Conservation (phyloP, 1,140 invertebrate species). For the Aricia agestis region DNA sequence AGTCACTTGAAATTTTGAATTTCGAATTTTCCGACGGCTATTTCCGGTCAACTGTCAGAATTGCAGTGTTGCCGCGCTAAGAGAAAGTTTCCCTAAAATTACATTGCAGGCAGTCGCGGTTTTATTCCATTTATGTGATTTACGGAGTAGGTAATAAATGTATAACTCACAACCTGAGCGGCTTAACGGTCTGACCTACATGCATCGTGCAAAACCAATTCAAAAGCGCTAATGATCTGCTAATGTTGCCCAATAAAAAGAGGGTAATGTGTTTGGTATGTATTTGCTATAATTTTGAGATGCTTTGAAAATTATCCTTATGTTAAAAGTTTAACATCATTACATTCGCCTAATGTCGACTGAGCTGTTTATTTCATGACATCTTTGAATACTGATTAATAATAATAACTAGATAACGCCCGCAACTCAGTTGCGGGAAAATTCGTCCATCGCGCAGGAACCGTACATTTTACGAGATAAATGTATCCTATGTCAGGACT, state of each 20-base stretch:
- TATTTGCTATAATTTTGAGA: not conserved
- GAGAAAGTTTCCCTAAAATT: not conserved
- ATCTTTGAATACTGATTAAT: too few species aligned
- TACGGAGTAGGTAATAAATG: constrained; percentile 5
- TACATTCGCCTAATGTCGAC: too few species aligned
- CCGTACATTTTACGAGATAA: too few species aligned
- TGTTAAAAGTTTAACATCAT: too few species aligned
- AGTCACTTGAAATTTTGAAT: not conserved
- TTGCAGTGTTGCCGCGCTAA: not conserved
- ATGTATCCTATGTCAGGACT: too few species aligned
- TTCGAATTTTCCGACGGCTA: not conserved
- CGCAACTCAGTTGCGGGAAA: too few species aligned
- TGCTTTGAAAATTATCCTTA: not conserved
- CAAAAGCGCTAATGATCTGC: constrained; percentile 1
- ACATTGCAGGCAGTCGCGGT: not conserved
- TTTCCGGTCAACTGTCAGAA: not conserved
- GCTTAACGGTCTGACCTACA: constrained; percentile 13
- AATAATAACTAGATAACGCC: too few species aligned
- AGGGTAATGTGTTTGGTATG: not conserved
- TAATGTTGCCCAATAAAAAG: constrained; percentile 8
- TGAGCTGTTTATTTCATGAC: too few species aligned
- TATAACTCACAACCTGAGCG: not conserved
- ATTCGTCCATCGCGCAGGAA: too few species aligned
- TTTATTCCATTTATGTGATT: constrained; percentile 13
- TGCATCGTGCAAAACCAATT: constrained; percentile 4